These are phyloP conservation scores for Hypsopygia costalis DNA, from an alignment of 2,888 invertebrate species.

Conservation along the genomic window DNA sequence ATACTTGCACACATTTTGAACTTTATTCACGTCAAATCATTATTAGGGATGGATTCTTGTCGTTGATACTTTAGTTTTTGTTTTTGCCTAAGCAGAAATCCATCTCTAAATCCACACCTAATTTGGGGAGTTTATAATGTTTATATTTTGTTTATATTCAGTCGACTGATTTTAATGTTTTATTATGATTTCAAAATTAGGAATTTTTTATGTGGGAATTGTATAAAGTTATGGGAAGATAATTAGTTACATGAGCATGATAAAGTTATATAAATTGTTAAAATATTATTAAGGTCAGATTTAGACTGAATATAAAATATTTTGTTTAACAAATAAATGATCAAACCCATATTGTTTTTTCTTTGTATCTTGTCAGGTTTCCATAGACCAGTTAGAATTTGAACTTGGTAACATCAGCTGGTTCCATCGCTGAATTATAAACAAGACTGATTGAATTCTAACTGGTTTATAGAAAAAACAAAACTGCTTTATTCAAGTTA, in stretches of 20 bases:
- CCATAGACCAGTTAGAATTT: too few relatives aligned
- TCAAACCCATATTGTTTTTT: conserved; percentile 23
- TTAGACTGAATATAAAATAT: conserved; percentile 73
- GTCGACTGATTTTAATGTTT: conserved; percentile 4
- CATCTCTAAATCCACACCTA: conserved; percentile 17
- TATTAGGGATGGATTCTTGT: conserved; percentile 9
- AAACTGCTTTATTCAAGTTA: too few relatives aligned
- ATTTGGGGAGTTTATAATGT: conserved; percentile 25
- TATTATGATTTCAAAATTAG: background rate
- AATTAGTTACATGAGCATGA: background rate
- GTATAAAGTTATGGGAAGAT: background rate
- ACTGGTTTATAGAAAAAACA: too few relatives aligned
- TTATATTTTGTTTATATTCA: conserved; percentile 28
- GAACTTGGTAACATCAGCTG: too few relatives aligned
- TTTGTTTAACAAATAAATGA: conserved; percentile 68
- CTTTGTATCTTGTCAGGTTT: too few relatives aligned
- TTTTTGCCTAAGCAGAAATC: too few relatives aligned
- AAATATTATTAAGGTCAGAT: conserved; percentile 50
- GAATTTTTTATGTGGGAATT: background rate
- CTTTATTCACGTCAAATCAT: conserved; percentile 16
- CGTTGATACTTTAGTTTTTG: too few relatives aligned
- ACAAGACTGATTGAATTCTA: too few relatives aligned
- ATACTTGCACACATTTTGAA: conserved; percentile 21
- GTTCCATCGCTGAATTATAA: too few relatives aligned
- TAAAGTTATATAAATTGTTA: conserved; percentile 7